A percentile compares a stretch with the other conserved stretches of the same genome.
These are phyloP conservation scores for Apis laboriosa DNA, from an alignment of 1,140 invertebrate species.

Conservation along the genomic window DNA sequence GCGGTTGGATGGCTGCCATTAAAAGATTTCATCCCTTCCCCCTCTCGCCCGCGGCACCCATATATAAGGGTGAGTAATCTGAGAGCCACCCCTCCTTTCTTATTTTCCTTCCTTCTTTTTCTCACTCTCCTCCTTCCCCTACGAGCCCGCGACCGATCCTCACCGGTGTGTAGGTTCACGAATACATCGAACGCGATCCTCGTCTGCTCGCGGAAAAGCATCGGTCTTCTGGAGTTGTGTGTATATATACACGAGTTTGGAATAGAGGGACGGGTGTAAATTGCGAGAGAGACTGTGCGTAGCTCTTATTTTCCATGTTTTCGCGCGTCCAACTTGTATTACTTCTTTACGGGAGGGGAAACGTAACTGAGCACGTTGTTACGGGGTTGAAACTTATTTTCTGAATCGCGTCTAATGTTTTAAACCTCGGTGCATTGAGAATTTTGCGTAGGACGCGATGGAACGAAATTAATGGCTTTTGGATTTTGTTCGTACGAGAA, in stretches of 20 bases:
- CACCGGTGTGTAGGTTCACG: constrained; percentile 22
- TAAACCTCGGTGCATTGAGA: neutral
- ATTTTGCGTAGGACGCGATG: too few relatives aligned
- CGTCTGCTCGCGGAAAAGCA: constrained; percentile 40
- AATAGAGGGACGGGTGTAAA: constrained; percentile 21
- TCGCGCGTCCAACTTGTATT: neutral
- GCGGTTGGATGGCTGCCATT: constrained; percentile 74
- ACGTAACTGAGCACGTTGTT: neutral
- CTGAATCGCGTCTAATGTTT: neutral
- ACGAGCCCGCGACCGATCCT: constrained; percentile 49
- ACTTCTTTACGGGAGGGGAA: neutral
- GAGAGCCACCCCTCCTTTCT: constrained; percentile 69
- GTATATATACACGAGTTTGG: constrained; percentile 13
- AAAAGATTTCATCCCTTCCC: constrained; percentile 73
- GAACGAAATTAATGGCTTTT: neutral
- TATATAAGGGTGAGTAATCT: constrained; percentile 77
- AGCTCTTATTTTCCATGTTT: constrained; percentile 8
- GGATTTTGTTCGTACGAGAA: too few relatives aligned
- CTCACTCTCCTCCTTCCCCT: constrained; percentile 60
- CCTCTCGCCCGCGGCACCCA: constrained; percentile 64
- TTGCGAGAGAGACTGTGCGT: constrained; percentile 23
- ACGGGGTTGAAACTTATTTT: neutral
- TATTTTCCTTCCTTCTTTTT: constrained; percentile 68
- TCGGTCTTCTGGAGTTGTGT: neutral
- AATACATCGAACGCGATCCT: constrained; percentile 30